These are phyloP conservation scores for Lissonota sp. DNA, from an alignment of 2,888 invertebrate genomes.

Conservation along the genomic window DNA sequence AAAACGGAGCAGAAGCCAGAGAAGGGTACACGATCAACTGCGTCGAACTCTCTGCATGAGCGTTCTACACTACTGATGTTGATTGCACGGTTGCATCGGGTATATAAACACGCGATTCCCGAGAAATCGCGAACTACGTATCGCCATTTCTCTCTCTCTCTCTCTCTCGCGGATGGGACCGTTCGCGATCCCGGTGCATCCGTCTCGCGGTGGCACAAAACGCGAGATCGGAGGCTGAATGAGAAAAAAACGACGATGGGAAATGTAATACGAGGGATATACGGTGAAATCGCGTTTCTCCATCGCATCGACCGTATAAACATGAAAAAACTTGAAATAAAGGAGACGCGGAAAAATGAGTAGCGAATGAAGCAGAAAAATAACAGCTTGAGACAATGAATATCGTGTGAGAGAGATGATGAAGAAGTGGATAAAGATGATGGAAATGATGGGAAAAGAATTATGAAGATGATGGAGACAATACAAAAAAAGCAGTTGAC, in stretches of 20 bases:
- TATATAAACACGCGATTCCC: constrained; percentile 46
- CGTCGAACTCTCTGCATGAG: constrained; percentile 12
- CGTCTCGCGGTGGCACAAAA: constrained; percentile 26
- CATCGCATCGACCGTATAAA: background rate
- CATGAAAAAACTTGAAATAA: background rate
- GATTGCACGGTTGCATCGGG: constrained; percentile 35
- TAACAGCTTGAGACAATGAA: background rate
- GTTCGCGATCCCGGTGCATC: constrained; percentile 61
- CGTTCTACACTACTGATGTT: constrained; percentile 38
- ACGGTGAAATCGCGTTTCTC: constrained; percentile 28
- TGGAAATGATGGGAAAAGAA: background rate
- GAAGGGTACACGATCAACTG: constrained; percentile 16
- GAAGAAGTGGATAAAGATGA: constrained; percentile 3
- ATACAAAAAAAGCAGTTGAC: background rate
- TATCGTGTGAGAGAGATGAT: background rate
- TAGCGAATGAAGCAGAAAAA: constrained; percentile 24
- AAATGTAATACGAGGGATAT: background rate
- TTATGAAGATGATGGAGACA: background rate
- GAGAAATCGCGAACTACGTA: constrained; percentile 53
- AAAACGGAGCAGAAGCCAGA: constrained; percentile 25
- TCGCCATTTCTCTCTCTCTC: constrained; percentile 6
- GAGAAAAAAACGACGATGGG: constrained; percentile 10
- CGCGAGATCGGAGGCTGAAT: constrained; percentile 43
- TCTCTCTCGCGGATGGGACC: constrained; percentile 49
- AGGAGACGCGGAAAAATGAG: constrained; percentile 1